phyloP scores from a whole-genome alignment of 2,113 vertebrate species.

The Pterocles burchelli region DNA sequence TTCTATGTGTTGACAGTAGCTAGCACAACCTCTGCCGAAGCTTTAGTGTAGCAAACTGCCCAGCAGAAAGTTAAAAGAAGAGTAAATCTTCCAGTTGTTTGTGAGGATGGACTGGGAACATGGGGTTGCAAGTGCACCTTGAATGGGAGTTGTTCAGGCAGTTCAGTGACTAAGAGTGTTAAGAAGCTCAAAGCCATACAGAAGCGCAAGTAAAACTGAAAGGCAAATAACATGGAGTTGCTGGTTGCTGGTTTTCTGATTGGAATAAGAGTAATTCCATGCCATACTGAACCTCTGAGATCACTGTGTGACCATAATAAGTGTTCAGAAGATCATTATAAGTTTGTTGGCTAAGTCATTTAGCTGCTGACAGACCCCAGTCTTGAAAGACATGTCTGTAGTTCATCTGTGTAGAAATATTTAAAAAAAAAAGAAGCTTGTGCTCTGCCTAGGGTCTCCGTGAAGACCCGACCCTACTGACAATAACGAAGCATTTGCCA shows the following conservation, averaged over 20 bases:
- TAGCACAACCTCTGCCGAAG: neutral
- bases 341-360: neutral
- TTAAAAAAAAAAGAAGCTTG: neutral
- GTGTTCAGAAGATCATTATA: neutral
- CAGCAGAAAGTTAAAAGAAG: neutral
- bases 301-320: neutral
- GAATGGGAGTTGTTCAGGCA: rapidly evolving
- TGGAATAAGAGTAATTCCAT: neutral
- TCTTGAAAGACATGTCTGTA: neutral
- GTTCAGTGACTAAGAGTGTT: neutral
- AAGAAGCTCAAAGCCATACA: neutral
- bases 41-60: neutral
- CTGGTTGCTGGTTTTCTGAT: neutral
- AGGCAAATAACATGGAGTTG: neutral
- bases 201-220: neutral
- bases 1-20: neutral
- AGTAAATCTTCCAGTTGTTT: neutral
- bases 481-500: neutral
- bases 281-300: neutral
- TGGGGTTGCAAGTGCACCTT: neutral
- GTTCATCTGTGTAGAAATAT: neutral
- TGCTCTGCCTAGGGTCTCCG: neutral
- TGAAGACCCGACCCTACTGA: neutral
- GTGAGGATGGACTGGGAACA: neutral
- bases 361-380: neutral